A percentile compares a stretch with the other conserved stretches of the same genome.
Evolutionary conservation across 2,797 vertebrate species (phyloP).

Genomic region (Phylloscopus collybita): DNA sequence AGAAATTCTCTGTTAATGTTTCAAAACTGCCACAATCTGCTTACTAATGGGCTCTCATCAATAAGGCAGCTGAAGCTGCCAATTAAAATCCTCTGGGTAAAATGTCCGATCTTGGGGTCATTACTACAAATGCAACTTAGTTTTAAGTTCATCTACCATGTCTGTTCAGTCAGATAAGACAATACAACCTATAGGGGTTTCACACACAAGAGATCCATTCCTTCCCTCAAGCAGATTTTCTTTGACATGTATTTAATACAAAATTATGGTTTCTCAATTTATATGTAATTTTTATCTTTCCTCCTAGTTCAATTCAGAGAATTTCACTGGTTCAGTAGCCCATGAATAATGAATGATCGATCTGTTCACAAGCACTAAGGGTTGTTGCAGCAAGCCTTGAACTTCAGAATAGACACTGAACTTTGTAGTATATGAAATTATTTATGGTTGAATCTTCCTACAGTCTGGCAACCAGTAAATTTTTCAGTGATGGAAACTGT

Average conservation of each 20-base stretch:
- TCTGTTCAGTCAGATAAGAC: background rate
- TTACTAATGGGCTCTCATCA: background rate
- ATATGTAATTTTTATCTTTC: background rate
- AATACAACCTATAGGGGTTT: background rate
- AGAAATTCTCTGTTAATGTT: background rate
- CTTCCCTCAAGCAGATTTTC: background rate
- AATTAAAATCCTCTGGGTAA: background rate
- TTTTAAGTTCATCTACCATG: background rate
- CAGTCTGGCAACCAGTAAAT: background rate
- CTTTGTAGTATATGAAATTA: background rate
- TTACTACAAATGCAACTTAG: background rate
- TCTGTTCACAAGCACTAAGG: background rate
- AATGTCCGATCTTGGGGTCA: background rate
- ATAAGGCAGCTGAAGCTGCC: background rate
- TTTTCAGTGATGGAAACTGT: background rate
- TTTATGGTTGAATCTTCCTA: background rate
- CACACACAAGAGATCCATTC: background rate
- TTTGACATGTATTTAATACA: background rate
- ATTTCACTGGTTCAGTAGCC: background rate
- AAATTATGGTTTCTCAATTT: background rate
- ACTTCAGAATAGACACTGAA: background rate
- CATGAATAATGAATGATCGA: background rate
- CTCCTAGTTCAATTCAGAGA: background rate
- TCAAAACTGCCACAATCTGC: background rate
- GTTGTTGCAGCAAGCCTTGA: background rate